Conservation (phyloP, 2,797 vertebrate species). For the Propithecus perrieri region DNA sequence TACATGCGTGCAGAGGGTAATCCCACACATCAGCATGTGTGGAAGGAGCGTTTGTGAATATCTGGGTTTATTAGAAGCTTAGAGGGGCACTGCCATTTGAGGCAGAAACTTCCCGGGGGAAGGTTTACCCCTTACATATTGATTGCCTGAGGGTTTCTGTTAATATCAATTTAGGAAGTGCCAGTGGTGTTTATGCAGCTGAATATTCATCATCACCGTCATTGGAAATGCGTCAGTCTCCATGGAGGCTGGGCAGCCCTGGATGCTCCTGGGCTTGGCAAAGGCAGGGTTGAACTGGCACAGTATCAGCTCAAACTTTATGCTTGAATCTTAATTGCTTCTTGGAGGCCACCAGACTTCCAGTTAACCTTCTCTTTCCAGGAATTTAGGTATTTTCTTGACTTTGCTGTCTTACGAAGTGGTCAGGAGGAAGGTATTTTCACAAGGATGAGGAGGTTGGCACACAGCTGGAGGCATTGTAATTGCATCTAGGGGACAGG, state of each 20-base stretch:
- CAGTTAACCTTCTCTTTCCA: not conserved
- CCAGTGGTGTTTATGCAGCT: not conserved
- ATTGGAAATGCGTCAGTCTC: conserved; percentile 33
- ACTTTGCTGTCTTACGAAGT: not conserved
- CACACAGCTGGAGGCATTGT: fast-evolving
- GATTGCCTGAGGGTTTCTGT: conserved; percentile 29
- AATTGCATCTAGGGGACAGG: no score
- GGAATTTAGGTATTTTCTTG: not conserved
- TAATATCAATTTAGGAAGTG: conserved; percentile 43
- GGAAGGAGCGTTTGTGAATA: not conserved
- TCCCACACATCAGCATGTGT: not conserved
- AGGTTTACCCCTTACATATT: not conserved
- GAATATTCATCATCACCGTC: not conserved
- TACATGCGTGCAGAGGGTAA: no score
- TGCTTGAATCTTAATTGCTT: not conserved
- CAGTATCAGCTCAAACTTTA: not conserved
- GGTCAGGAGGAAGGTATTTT: not conserved
- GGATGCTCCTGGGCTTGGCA: not conserved
- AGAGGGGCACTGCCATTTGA: not conserved
- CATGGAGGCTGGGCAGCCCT: fast-evolving
- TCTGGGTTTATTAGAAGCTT: not conserved
- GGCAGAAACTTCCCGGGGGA: not conserved
- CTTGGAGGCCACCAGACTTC: not conserved
- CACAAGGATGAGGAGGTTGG: not conserved
- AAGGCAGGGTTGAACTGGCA: not conserved